A percentile compares a stretch with the other conserved stretches of the same genome.
These are phyloP conservation scores for Crossocerus cetratus DNA, from an alignment of 2,888 invertebrate species.

Conservation along the genomic window DNA sequence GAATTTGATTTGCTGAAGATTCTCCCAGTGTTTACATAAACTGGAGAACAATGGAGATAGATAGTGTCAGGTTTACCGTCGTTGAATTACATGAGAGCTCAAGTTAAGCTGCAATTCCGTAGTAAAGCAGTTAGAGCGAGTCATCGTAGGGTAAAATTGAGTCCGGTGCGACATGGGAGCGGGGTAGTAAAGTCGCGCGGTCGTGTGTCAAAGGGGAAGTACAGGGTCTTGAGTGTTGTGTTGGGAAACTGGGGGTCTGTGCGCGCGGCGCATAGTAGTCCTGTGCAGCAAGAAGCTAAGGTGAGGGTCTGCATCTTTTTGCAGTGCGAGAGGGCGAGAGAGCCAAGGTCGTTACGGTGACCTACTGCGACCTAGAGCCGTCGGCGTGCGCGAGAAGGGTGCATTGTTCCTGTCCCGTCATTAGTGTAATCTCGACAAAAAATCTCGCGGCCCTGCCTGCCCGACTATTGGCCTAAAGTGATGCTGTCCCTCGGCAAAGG, in stretches of 20 bases:
- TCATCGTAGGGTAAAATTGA: too few species aligned
- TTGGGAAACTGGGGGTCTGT: conserved; percentile 55
- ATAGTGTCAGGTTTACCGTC: too few species aligned
- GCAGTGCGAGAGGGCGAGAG: background rate
- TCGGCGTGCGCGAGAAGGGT: background rate
- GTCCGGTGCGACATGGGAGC: too few species aligned
- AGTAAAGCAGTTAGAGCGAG: too few species aligned
- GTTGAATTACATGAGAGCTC: too few species aligned
- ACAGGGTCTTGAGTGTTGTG: conserved; percentile 42
- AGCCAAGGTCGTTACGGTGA: conserved; percentile 42
- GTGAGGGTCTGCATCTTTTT: conserved; percentile 26
- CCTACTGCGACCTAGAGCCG: background rate
- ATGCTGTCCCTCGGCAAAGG: too few species aligned
- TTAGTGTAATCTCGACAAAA: conserved; percentile 24
- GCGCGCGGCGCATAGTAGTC: conserved; percentile 20
- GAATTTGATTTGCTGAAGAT: too few species aligned
- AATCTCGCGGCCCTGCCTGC: background rate
- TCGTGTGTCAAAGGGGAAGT: background rate
- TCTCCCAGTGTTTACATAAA: too few species aligned
- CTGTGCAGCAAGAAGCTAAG: conserved; percentile 15
- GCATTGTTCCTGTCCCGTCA: conserved; percentile 25
- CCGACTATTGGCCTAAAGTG: too few species aligned
- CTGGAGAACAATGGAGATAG: too few species aligned
- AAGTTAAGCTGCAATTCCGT: too few species aligned
- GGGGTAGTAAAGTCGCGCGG: too few species aligned